Evolutionary conservation across 2,888 invertebrate species (phyloP).

Genomic region (Drosophila koepferae): DNA sequence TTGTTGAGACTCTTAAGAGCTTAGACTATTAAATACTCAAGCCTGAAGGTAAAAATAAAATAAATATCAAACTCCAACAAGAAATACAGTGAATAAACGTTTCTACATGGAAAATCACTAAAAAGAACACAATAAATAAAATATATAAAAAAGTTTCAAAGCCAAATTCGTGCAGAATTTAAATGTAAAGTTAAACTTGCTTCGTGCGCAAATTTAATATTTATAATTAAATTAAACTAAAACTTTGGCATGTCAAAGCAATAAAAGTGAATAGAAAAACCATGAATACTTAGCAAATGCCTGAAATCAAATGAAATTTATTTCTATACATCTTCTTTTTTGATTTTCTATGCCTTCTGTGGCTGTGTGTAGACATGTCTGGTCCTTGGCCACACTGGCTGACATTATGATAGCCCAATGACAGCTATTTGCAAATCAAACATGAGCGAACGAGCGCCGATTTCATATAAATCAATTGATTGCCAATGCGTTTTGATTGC

Average conservation of each 20-base stretch:
- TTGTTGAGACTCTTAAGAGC: background rate
- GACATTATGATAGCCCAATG: slow-evolving; percentile 64
- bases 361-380: slow-evolving; percentile 18
- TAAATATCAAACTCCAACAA: background rate
- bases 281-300: background rate
- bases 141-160: background rate
- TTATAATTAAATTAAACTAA: background rate
- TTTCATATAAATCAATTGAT: slow-evolving; percentile 75
- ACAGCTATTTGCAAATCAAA: slow-evolving; percentile 71
- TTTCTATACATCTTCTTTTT: background rate
- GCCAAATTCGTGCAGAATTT: background rate
- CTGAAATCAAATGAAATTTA: slow-evolving; percentile 27
- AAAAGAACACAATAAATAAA: background rate
- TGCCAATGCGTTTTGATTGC: slow-evolving; percentile 75
- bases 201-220: background rate
- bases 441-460: slow-evolving; percentile 31
- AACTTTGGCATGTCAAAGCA: slow-evolving; percentile 19
- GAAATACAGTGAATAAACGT: background rate
- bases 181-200: background rate
- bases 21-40: background rate
- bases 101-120: background rate
- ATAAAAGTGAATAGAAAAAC: slow-evolving; percentile 6
- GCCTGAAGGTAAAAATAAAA: background rate
- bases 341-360: background rate
- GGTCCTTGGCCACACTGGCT: slow-evolving; percentile 29